Evolutionary conservation across 2,113 vertebrate species (phyloP).

Genomic region (Gnathonemus longibarbis): DNA sequence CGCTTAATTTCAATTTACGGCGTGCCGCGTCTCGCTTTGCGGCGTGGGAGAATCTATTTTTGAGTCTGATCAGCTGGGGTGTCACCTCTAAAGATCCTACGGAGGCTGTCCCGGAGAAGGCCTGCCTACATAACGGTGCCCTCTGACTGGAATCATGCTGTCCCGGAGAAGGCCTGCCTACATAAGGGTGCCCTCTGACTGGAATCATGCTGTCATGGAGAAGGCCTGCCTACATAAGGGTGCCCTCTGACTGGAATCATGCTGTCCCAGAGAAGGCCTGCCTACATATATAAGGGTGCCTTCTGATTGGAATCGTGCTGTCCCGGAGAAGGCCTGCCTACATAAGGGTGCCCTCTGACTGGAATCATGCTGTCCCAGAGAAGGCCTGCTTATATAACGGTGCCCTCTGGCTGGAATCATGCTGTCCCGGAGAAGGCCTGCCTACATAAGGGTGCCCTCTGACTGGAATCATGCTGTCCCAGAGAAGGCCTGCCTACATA

Average conservation of each 20-base stretch:
- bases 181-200: neutral
- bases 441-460: neutral
- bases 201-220: too few relatives aligned
- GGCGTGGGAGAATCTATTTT: neutral
- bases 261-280: neutral
- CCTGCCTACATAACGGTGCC: neutral
- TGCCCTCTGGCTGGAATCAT: neutral
- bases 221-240: neutral
- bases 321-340: neutral
- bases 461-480: too few relatives aligned
- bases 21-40: neutral
- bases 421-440: neutral
- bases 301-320: too few relatives aligned
- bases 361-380: neutral
- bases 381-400: neutral
- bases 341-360: neutral
- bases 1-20: slow-evolving; percentile 8
- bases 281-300: neutral
- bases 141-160: neutral
- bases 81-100: neutral
- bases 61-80: neutral
- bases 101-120: neutral
- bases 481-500: neutral
- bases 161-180: neutral
- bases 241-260: neutral